phyloP scores from a whole-genome alignment of 1,140 invertebrate species.

The Mactra quadrangularis region DNA sequence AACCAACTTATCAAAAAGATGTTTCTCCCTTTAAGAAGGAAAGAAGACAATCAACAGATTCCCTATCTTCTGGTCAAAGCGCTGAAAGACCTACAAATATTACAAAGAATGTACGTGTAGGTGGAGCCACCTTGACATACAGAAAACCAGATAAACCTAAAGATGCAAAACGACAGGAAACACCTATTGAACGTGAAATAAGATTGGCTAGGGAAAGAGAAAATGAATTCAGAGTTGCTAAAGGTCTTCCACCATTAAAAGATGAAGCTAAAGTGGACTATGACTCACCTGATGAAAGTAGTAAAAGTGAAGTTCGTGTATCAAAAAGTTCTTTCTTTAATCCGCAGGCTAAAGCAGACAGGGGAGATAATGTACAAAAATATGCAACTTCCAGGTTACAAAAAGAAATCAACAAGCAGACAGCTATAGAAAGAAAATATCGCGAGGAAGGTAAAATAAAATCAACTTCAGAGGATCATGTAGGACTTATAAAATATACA shows the following conservation, averaged over 20 bases:
- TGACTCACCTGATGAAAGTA: constrained; percentile 53
- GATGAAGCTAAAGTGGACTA: constrained; percentile 41
- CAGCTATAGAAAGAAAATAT: constrained; percentile 71
- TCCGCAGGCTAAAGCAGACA: not conserved
- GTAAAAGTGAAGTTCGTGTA: constrained; percentile 1
- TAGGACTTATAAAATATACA: constrained; percentile 74
- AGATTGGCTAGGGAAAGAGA: constrained; percentile 85
- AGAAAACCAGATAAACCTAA: constrained; percentile 49
- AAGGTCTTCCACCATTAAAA: constrained; percentile 75
- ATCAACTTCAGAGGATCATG: constrained; percentile 78
- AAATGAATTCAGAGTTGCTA: constrained; percentile 83
- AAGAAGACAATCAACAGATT: constrained; percentile 64
- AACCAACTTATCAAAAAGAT: constrained; percentile 65
- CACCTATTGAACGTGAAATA: constrained; percentile 86
- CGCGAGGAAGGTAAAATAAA: constrained; percentile 77
- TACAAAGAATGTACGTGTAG: constrained; percentile 23
- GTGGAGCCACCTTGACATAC: constrained; percentile 28
- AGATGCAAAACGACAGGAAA: constrained; percentile 80
- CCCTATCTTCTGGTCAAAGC: constrained; percentile 67
- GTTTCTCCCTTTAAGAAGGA: constrained; percentile 66
- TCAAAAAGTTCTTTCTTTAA: constrained; percentile 8
- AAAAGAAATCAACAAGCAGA: constrained; percentile 76
- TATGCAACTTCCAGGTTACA: constrained; percentile 75
- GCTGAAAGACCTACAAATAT: constrained; percentile 71
- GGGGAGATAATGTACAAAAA: constrained; percentile 65